Percentiles rank a stretch among this genome's conserved stretches.
These are phyloP conservation scores for Malurus melanocephalus DNA, from an alignment of 2,113 vertebrate species.

Conservation along the genomic window DNA sequence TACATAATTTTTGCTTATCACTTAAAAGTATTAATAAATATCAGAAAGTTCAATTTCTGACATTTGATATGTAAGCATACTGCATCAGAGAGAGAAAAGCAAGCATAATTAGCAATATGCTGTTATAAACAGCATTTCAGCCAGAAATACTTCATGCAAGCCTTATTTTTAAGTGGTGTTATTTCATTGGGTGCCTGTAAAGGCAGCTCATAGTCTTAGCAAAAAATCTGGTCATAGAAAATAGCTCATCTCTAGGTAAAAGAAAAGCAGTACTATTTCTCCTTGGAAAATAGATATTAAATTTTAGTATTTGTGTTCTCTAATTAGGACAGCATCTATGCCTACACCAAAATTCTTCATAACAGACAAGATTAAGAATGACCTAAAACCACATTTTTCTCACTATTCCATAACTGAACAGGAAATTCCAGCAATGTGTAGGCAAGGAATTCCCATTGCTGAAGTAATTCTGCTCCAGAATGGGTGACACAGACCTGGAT, in stretches of 20 bases:
- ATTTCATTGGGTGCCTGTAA: not conserved
- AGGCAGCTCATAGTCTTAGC: not conserved
- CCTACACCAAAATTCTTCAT: not conserved
- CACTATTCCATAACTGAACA: not conserved
- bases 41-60: conserved; percentile 32
- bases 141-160: not conserved
- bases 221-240: not conserved
- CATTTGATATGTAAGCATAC: not conserved
- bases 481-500: fast-evolving
- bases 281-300: not conserved
- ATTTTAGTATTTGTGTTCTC: not conserved
- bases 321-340: not conserved
- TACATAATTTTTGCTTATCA: conserved; percentile 40
- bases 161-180: not conserved
- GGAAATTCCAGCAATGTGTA: fast-evolving
- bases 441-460: not conserved
- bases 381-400: not conserved
- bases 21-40: conserved; percentile 52
- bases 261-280: not conserved
- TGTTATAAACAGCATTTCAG: conserved; percentile 18
- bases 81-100: not conserved
- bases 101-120: not conserved
- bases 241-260: not conserved
- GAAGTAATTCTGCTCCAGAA: not conserved
- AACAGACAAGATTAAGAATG: not conserved